A percentile compares a stretch with the other conserved stretches of the same genome.
These are phyloP conservation scores for Cheilosia grossa DNA, from an alignment of 2,888 invertebrate genomes.

Conservation along the genomic window DNA sequence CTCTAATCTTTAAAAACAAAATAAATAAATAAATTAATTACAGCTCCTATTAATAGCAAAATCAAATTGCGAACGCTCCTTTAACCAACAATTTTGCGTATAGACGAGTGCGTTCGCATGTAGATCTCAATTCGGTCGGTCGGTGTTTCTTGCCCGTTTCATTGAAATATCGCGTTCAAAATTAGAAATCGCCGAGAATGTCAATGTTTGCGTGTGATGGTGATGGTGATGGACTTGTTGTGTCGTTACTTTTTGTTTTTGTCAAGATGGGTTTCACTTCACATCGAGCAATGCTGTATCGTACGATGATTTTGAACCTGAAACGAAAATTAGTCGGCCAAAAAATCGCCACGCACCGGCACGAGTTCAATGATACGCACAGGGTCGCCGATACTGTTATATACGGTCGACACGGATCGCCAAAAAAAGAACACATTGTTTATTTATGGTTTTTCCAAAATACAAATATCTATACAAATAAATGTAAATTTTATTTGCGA, in stretches of 20 bases:
- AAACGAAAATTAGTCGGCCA: constrained; percentile 38
- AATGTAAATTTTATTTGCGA: constrained; percentile 6
- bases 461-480: constrained; percentile 15
- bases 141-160: constrained; percentile 21
- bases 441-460: constrained; percentile 20
- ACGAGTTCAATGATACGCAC: constrained; percentile 63
- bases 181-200: constrained; percentile 50
- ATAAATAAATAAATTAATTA: constrained; percentile 4
- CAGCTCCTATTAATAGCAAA: constrained; percentile 28
- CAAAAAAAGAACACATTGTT: constrained; percentile 21
- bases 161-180: constrained; percentile 35
- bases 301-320: constrained; percentile 42
- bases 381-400: constrained; percentile 41
- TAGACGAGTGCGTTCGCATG: constrained; percentile 17
- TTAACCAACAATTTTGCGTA: constrained; percentile 28
- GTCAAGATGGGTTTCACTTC: not conserved
- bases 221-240: constrained; percentile 1
- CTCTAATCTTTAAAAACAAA: constrained; percentile 16
- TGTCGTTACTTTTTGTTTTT: too few relatives aligned
- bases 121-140: constrained; percentile 7
- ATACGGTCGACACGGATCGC: not conserved
- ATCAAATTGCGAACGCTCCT: constrained; percentile 13
- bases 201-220: constrained; percentile 34
- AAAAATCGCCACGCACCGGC: constrained; percentile 11
- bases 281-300: not conserved